Percentiles rank a stretch among this genome's conserved stretches.
Evolutionary conservation across 2,797 vertebrate species (phyloP).

Genomic region (Salarias fasciatus): DNA sequence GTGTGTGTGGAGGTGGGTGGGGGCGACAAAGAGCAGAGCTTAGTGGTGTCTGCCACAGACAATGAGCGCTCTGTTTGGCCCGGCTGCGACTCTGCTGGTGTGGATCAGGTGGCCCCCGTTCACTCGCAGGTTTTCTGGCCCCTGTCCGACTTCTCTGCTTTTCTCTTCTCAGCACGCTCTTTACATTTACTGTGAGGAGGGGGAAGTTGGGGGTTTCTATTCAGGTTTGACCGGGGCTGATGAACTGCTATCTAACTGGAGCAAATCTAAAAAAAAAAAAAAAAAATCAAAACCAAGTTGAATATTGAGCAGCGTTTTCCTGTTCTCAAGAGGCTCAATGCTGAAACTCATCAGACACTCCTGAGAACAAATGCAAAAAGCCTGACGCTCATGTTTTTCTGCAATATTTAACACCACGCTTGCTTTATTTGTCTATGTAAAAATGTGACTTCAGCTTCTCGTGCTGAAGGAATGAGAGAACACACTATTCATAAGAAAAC

Average conservation of each 20-base stretch:
- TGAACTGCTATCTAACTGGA: slow-evolving; percentile 66
- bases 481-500: slow-evolving; percentile 35
- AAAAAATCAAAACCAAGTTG: too few species aligned
- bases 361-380: too few species aligned
- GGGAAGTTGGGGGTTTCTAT: slow-evolving; percentile 37
- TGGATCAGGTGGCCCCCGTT: slow-evolving; percentile 87
- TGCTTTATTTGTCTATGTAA: slow-evolving; percentile 11
- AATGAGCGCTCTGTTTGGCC: slow-evolving; percentile 92
- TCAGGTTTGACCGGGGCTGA: slow-evolving; percentile 42
- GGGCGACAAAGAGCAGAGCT: slow-evolving; percentile 90
- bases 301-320: too few species aligned
- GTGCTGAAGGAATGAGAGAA: slow-evolving; percentile 24
- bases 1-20: slow-evolving; percentile 80
- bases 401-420: slow-evolving; percentile 1
- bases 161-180: slow-evolving; percentile 85
- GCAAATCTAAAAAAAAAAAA: slow-evolving; percentile 34
- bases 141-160: slow-evolving; percentile 82
- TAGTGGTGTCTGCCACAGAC: slow-evolving; percentile 87
- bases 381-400: neutral
- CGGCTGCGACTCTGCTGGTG: slow-evolving; percentile 80
- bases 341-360: too few species aligned
- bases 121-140: slow-evolving; percentile 83
- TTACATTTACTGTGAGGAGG: slow-evolving; percentile 52
- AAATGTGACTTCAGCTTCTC: slow-evolving; percentile 9
- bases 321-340: too few species aligned